Evolutionary conservation across 2,888 invertebrate genomes (phyloP).

Genomic region (Bellardia pandia): DNA sequence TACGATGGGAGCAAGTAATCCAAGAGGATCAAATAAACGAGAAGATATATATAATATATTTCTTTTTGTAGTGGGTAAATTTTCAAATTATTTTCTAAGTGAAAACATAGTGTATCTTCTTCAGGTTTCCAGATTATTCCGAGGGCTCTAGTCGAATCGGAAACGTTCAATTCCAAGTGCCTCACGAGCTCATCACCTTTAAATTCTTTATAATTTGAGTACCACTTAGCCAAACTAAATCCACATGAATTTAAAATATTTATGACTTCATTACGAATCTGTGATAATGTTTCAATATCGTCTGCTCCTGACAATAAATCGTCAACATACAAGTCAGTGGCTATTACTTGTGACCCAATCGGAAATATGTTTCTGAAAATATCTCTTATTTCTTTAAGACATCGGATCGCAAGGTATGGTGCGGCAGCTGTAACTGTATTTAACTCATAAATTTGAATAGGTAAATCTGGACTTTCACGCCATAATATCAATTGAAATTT

Average conservation of each 20-base stretch:
- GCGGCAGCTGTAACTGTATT: neutral
- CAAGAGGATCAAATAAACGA: too few relatives aligned
- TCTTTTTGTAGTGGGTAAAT: neutral
- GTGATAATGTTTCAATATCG: too few relatives aligned
- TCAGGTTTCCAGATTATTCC: slow-evolving; percentile 8
- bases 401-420: too few relatives aligned
- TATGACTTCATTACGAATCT: slow-evolving; percentile 6
- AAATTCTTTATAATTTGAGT: slow-evolving; percentile 17
- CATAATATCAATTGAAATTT: slow-evolving; percentile 49
- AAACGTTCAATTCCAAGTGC: neutral
- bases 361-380: too few relatives aligned
- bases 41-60: too few relatives aligned
- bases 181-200: neutral
- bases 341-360: too few relatives aligned
- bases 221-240: slow-evolving; percentile 31
- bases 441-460: slow-evolving; percentile 3
- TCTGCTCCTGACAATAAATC: too few relatives aligned
- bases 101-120: slow-evolving; percentile 6
- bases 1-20: too few relatives aligned
- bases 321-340: too few relatives aligned
- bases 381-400: too few relatives aligned
- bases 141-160: neutral
- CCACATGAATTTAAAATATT: slow-evolving; percentile 29
- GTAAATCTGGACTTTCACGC: slow-evolving; percentile 10
- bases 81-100: slow-evolving; percentile 13